These are phyloP conservation scores for Altica lythri DNA, from an alignment of 2,888 invertebrate species.

Conservation along the genomic window DNA sequence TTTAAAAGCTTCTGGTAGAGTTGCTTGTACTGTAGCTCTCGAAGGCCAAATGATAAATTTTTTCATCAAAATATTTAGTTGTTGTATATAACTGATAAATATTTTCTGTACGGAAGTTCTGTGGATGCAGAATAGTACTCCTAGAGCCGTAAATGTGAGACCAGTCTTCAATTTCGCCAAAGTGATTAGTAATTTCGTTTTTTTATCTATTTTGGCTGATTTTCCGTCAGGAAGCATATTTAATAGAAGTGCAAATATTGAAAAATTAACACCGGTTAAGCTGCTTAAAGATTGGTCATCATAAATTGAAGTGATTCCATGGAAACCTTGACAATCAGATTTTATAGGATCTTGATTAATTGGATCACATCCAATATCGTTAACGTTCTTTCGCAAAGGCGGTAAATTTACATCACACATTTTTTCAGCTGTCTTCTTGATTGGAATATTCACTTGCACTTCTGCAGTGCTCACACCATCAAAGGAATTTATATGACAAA, in stretches of 20 bases:
- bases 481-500: too few relatives aligned
- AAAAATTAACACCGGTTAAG: too few relatives aligned
- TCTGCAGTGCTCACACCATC: background rate
- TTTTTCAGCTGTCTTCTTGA: background rate
- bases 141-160: background rate
- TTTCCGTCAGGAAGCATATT: background rate
- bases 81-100: background rate
- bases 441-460: background rate
- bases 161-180: background rate
- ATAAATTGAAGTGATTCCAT: too few relatives aligned
- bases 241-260: background rate
- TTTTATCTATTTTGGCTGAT: background rate
- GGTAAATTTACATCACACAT: background rate
- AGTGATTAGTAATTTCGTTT: background rate
- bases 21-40: conserved; percentile 1
- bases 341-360: background rate
- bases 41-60: conserved; percentile 29
- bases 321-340: background rate
- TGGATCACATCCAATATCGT: background rate
- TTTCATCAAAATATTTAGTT: conserved; percentile 3
- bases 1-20: conserved; percentile 19
- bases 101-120: background rate
- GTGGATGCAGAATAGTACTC: background rate
- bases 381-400: too few relatives aligned
- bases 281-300: too few relatives aligned